phyloP scores from a whole-genome alignment of 92 coral and sea anemone genomes.

The Palythoa grandiflora region DNA sequence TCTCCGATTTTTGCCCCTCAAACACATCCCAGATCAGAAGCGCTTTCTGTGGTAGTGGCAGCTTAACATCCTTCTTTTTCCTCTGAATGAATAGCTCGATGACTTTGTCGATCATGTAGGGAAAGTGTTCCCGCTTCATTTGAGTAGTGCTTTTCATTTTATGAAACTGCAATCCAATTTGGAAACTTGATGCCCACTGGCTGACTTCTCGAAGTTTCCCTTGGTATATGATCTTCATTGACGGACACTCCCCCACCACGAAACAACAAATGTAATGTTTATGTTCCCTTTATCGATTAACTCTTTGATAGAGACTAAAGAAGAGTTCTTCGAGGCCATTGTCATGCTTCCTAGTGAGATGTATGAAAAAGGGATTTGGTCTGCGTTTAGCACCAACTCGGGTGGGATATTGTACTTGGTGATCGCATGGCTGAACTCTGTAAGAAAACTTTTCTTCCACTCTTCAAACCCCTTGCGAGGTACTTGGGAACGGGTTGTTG shows the following conservation, averaged over 20 bases:
- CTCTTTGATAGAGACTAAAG: slow-evolving; percentile 64
- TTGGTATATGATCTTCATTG: slow-evolving; percentile 70
- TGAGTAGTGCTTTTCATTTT: slow-evolving; percentile 64
- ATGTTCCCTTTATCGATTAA: slow-evolving; percentile 62
- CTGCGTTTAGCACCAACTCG: slow-evolving; percentile 59
- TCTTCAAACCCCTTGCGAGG: slow-evolving; percentile 68
- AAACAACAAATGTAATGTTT: slow-evolving; percentile 64
- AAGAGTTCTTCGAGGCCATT: slow-evolving; percentile 57
- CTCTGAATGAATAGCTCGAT: slow-evolving; percentile 58
- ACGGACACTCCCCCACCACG: slow-evolving; percentile 61
- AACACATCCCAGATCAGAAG: slow-evolving; percentile 73
- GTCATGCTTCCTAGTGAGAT: slow-evolving; percentile 65
- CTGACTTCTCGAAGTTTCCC: slow-evolving; percentile 61
- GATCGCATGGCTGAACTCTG: slow-evolving; percentile 13
- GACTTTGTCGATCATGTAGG: slow-evolving; percentile 54
- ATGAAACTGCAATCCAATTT: slow-evolving; percentile 61
- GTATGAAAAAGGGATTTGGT: slow-evolving; percentile 55
- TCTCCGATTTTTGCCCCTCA: slow-evolving; percentile 57
- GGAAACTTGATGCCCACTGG: slow-evolving; percentile 67
- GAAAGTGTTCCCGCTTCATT: slow-evolving; percentile 27
- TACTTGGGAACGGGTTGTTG: slow-evolving; percentile 51
- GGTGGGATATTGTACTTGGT: slow-evolving; percentile 55
- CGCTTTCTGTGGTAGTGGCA: slow-evolving; percentile 67
- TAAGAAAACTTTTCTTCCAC: slow-evolving; percentile 32
- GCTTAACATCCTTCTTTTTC: slow-evolving; percentile 60